Percentiles rank a stretch among this genome's conserved stretches.
Conservation (phyloP, 2,888 invertebrate species). For the Caenorhabditis wallacei region DNA sequence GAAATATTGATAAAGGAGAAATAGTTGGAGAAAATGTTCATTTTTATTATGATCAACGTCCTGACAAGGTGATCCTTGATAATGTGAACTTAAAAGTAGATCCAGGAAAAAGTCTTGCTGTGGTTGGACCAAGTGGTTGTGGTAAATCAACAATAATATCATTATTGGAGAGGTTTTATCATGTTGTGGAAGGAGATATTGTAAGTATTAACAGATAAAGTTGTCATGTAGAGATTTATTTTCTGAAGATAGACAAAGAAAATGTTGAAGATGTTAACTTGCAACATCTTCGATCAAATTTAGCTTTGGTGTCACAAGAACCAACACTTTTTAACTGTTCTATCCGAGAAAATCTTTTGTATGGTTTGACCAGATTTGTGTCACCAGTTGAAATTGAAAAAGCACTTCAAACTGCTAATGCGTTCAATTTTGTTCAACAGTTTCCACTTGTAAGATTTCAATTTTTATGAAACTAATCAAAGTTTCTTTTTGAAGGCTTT, state of each 20-base stretch:
- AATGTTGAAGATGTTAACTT: slow-evolving; percentile 77
- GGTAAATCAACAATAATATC: slow-evolving; percentile 84
- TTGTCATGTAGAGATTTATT: background rate
- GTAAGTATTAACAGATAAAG: slow-evolving; percentile 1
- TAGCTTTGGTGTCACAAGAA: slow-evolving; percentile 84
- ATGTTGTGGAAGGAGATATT: slow-evolving; percentile 87
- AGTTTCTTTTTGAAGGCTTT: no score
- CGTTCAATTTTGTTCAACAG: slow-evolving; percentile 84
- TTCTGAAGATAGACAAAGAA: slow-evolving; percentile 79
- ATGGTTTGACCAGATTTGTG: slow-evolving; percentile 10
- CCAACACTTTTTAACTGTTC: slow-evolving; percentile 84
- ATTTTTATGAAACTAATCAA: no score
- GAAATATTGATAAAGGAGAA: slow-evolving; percentile 83
- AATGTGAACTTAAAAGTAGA: slow-evolving; percentile 83
- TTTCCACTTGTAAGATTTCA: slow-evolving; percentile 78
- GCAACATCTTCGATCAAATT: slow-evolving; percentile 82
- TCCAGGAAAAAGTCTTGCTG: slow-evolving; percentile 83
- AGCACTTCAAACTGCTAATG: slow-evolving; percentile 84
- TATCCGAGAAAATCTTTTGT: slow-evolving; percentile 68
- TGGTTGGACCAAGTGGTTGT: slow-evolving; percentile 84
- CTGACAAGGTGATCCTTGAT: slow-evolving; percentile 81
- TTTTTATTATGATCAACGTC: slow-evolving; percentile 75
- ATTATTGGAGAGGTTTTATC: slow-evolving; percentile 90
- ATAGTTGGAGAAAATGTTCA: slow-evolving; percentile 73
- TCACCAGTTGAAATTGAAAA: slow-evolving; percentile 65